A percentile compares a stretch with the other conserved stretches of the same genome.
phyloP scores from a whole-genome alignment of 2,888 invertebrate species.

The Operophtera brumata region DNA sequence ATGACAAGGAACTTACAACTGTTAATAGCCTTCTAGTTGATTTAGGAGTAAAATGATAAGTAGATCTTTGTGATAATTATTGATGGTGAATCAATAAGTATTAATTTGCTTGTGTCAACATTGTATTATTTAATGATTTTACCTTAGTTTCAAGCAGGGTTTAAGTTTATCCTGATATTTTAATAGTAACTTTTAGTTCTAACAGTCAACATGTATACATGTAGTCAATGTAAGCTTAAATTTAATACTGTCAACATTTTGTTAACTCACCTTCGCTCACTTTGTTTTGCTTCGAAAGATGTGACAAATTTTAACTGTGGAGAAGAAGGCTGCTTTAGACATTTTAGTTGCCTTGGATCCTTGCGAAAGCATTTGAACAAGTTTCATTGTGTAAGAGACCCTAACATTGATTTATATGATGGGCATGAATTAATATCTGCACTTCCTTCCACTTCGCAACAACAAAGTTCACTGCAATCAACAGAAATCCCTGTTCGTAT shows the following conservation, averaged over 20 bases:
- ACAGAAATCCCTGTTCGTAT: too few relatives aligned
- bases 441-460: not conserved
- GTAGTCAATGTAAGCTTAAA: conserved; percentile 3
- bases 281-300: conserved; percentile 3
- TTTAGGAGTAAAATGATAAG: too few relatives aligned
- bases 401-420: not conserved
- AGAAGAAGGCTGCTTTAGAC: conserved; percentile 1
- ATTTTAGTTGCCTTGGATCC: conserved; percentile 5
- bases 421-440: not conserved
- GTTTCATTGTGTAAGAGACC: not conserved
- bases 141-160: too few relatives aligned
- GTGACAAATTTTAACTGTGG: conserved; percentile 2
- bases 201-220: not conserved
- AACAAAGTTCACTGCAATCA: not conserved
- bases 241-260: conserved; percentile 4
- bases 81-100: too few relatives aligned
- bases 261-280: conserved; percentile 1
- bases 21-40: not conserved
- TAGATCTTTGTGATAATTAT: too few relatives aligned
- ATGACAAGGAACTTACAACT: conserved; percentile 9
- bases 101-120: too few relatives aligned
- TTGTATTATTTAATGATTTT: too few relatives aligned
- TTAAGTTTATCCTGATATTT: too few relatives aligned
- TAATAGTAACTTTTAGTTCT: too few relatives aligned
- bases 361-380: conserved; percentile 2